Percentiles rank a stretch among this genome's conserved stretches.
phyloP scores from a whole-genome alignment of 1,140 invertebrate species.

The Carposina sasakii region DNA sequence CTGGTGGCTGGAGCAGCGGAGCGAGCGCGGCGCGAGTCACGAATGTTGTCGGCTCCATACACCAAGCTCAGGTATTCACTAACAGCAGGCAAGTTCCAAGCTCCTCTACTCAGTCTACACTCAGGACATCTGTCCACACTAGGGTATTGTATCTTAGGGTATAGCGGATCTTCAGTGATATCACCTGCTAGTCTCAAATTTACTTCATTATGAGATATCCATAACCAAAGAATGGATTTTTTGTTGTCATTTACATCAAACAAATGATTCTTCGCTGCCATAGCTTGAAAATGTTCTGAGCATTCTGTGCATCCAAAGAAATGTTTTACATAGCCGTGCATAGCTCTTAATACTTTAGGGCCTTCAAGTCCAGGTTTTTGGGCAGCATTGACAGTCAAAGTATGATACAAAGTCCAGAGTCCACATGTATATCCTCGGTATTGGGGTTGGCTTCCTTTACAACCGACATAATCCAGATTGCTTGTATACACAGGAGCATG shows the following conservation, averaged over 20 bases:
- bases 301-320: constrained; percentile 97
- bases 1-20: constrained; percentile 30
- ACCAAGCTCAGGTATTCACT: constrained; percentile 83
- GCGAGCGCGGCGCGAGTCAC: constrained; percentile 38
- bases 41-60: constrained; percentile 77
- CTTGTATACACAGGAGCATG: constrained; percentile 74
- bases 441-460: constrained; percentile 82
- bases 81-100: constrained; percentile 82
- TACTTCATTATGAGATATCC: constrained; percentile 95
- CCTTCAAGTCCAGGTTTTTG: constrained; percentile 60
- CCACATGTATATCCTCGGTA: constrained; percentile 95
- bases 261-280: constrained; percentile 81
- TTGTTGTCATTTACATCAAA: constrained; percentile 79
- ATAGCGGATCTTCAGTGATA: constrained; percentile 89
- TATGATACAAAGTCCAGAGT: constrained; percentile 96
- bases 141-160: constrained; percentile 95
- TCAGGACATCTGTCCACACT: constrained; percentile 76
- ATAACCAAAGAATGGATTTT: constrained; percentile 93
- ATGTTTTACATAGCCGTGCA: constrained; percentile 91
- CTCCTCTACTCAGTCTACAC: constrained; percentile 76
- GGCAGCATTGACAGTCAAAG: constrained; percentile 87
- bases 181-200: constrained; percentile 91
- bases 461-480: constrained; percentile 84
- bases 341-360: constrained; percentile 81
- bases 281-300: constrained; percentile 87